These are phyloP conservation scores for Xerus rutilus DNA, from an alignment of 2,797 vertebrate genomes.

Conservation along the genomic window DNA sequence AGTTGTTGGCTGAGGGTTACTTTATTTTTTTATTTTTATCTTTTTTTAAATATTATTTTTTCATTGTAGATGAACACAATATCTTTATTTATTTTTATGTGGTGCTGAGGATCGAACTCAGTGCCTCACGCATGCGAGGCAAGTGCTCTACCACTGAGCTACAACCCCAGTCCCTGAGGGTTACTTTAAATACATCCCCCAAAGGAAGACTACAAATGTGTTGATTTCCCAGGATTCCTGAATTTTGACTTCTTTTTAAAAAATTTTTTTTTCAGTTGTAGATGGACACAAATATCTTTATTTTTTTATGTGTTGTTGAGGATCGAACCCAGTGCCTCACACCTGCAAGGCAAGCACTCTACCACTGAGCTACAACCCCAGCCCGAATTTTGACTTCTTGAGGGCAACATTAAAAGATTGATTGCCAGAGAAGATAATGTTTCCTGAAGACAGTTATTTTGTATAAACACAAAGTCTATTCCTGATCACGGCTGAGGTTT, in stretches of 20 bases:
- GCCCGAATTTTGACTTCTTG: conserved; percentile 40
- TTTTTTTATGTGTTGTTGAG: too few relatives aligned
- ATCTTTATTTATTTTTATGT: too few relatives aligned
- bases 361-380: too few relatives aligned
- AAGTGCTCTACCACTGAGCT: too few relatives aligned
- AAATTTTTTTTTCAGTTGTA: too few relatives aligned
- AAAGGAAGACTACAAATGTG: neutral
- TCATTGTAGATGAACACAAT: too few relatives aligned
- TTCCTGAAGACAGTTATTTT: conserved; percentile 31
- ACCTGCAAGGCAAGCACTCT: too few relatives aligned
- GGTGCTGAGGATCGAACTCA: too few relatives aligned
- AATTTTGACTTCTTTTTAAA: conserved; percentile 14
- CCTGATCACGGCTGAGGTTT: neutral
- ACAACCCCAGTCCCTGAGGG: neutral
- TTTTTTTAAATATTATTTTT: too few relatives aligned
- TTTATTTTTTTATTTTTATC: neutral
- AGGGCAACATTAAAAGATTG: conserved; percentile 6
- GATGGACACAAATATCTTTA: too few relatives aligned
- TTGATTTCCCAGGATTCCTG: conserved; percentile 60
- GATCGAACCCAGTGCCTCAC: too few relatives aligned
- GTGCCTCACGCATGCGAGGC: too few relatives aligned
- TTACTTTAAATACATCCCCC: conserved; percentile 52
- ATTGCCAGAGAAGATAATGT: conserved; percentile 20
- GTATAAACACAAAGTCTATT: neutral
- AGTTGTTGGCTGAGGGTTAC: conserved; percentile 14